These are phyloP conservation scores for Emmelina monodactyla DNA, from an alignment of 2,888 invertebrate genomes.

Conservation along the genomic window DNA sequence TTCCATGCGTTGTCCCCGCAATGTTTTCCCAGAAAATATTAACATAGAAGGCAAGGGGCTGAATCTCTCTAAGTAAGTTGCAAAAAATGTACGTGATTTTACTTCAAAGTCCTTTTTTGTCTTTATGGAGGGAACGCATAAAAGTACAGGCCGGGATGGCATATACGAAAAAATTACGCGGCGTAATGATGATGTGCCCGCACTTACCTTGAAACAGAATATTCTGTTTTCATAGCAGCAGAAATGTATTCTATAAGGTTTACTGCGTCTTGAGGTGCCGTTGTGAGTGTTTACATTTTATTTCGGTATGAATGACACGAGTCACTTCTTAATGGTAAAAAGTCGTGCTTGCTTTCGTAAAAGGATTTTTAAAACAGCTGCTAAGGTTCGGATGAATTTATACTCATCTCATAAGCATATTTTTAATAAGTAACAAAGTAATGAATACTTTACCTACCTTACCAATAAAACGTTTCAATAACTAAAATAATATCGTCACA, in stretches of 20 bases:
- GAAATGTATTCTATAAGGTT: constrained; percentile 50
- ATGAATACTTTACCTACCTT: too few relatives aligned
- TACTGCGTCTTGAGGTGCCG: constrained; percentile 24
- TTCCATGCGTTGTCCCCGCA: constrained; percentile 66
- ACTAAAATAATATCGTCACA: too few relatives aligned
- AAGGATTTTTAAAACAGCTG: too few relatives aligned
- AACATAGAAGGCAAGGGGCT: constrained; percentile 64
- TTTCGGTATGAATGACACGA: background rate
- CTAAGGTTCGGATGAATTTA: too few relatives aligned
- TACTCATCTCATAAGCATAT: too few relatives aligned
- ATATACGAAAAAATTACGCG: constrained; percentile 63
- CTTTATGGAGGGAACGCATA: constrained; percentile 63
- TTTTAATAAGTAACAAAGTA: too few relatives aligned
- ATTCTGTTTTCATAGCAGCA: constrained; percentile 56
- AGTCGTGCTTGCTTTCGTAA: too few relatives aligned
- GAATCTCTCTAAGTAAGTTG: constrained; percentile 67
- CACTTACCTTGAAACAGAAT: constrained; percentile 57
- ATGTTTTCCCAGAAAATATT: constrained; percentile 66
- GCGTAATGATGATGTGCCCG: constrained; percentile 64
- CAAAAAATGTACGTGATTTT: constrained; percentile 68
- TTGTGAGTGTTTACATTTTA: background rate
- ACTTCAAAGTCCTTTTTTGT: constrained; percentile 67
- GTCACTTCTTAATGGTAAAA: too few relatives aligned
- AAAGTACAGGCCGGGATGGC: constrained; percentile 61
- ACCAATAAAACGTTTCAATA: too few relatives aligned